Base-by-base conservation (phyloP, 2,113 vertebrate genomes). In the Dipodomys spectabilis region DNA sequence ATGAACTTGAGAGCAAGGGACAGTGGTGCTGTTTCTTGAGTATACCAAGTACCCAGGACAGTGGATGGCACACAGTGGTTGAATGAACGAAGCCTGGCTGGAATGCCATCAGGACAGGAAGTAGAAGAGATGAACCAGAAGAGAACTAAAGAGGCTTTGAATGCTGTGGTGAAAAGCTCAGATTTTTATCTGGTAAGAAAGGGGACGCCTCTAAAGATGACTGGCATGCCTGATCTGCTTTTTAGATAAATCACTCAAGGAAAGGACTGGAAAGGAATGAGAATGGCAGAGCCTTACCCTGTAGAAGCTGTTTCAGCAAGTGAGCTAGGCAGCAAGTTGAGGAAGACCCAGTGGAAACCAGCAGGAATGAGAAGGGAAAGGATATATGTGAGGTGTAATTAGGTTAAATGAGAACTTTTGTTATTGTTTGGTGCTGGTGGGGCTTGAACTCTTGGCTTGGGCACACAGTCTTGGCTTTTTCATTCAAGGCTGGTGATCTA, bases 101-200 rank as follows among this genome's bases (percentile, higher is more conserved):
- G 84, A 95, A 95, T 95, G 90, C 71, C 73, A 49, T 93, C 92
- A 60, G 35, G 69, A 28, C 71, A 89, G 60, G 84, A 96, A 93
- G 71, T 1, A 6, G 60, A 60, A 60, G 75, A 84, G 16, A 77
- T 28, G 30, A 90, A 45, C 64, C 25, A 88, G 49, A 53, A 89
- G 30, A 91, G 82, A 39, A 39, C 77, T 74, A 23, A 28, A n/a
- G 87, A 92, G 69, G 45, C 79, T 93, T 78, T 74, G 83, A 91
- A 67, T 87, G 65, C 35, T 96, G 20, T 74, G 35, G 28, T 80
- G 20, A 94, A 92, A 44, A 95, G 94, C 85, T 93, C 72, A 92
- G 93, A 94, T 97, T 92, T 95, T 94, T 96, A 96, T 96, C 96
- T 92, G 78, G 60, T 80, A 94, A 94, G 84, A 82, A 88, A 95